Percentiles rank a stretch among this genome's conserved stretches.
Evolutionary conservation across 2,797 vertebrate species (phyloP).

Genomic region (Bufotes viridis): DNA sequence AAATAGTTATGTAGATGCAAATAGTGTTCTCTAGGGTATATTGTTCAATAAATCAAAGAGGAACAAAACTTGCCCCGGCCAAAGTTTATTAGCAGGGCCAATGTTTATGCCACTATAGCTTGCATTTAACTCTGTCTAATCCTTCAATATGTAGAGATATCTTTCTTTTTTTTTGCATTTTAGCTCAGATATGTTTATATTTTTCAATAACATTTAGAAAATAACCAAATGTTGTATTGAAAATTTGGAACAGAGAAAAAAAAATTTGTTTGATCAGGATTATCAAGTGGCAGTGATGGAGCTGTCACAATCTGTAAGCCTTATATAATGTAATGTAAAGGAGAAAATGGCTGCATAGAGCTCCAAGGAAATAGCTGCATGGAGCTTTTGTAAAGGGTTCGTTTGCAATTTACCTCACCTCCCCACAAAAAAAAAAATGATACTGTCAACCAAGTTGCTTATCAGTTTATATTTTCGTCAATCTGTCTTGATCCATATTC

Average conservation of each 20-base stretch:
- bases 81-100: background rate
- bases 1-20: slow-evolving; percentile 15
- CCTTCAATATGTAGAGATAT: background rate
- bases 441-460: no score
- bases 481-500: no score
- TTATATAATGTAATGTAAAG: background rate
- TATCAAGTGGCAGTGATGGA: background rate
- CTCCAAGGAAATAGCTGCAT: background rate
- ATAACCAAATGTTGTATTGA: no score
- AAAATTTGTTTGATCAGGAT: background rate
- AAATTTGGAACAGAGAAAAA: background rate
- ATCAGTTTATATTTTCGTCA: no score
- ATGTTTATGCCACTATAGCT: background rate
- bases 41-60: slow-evolving; percentile 36
- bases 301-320: background rate
- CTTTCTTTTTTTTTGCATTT: background rate
- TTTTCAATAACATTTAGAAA: background rate
- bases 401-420: no score
- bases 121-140: background rate
- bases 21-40: background rate
- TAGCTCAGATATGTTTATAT: background rate
- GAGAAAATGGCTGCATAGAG: background rate
- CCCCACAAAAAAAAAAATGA: no score
- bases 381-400: background rate
- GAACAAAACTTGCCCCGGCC: background rate